Percentiles rank a stretch among this genome's conserved stretches.
phyloP scores from a whole-genome alignment of 2,113 vertebrate species.

The Dicaeum eximium region DNA sequence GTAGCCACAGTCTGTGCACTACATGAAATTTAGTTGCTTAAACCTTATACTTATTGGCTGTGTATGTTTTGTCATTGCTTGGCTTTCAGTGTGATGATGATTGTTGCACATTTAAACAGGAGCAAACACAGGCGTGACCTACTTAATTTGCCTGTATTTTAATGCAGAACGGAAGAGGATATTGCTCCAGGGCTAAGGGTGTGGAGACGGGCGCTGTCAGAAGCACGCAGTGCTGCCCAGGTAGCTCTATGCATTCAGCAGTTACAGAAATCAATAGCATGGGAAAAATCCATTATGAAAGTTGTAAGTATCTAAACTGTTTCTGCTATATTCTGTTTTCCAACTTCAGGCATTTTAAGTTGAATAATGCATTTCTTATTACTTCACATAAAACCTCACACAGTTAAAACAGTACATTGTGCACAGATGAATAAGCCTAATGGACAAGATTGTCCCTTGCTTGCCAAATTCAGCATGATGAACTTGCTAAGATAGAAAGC shows the following conservation, averaged over 20 bases:
- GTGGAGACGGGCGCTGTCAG: conserved; percentile 92
- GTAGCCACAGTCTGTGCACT: conserved; percentile 83
- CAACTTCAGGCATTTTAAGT: neutral
- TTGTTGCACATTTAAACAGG: conserved; percentile 68
- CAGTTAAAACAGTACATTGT: neutral
- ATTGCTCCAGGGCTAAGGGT: conserved; percentile 96
- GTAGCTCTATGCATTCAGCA: conserved; percentile 98
- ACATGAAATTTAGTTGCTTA: conserved; percentile 84
- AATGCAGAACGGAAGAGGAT: conserved; percentile 91
- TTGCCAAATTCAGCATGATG: neutral
- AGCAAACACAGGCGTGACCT: conserved; percentile 64
- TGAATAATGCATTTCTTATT: conserved; percentile 14
- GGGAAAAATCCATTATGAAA: conserved; percentile 99
- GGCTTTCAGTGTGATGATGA: conserved; percentile 82
- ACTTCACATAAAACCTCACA: neutral
- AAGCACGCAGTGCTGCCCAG: conserved; percentile 93
- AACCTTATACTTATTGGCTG: conserved; percentile 82
- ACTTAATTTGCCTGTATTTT: conserved; percentile 68
- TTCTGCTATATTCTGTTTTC: conserved; percentile 36
- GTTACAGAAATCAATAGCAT: conserved; percentile 98
- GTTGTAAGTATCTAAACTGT: conserved; percentile 83
- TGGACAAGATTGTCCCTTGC: neutral
- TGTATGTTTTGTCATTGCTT: conserved; percentile 84
- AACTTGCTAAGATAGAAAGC: neutral
- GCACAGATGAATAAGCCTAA: neutral